Conservation (phyloP, 2,888 invertebrate species). For the Oxycera nigricornis region DNA sequence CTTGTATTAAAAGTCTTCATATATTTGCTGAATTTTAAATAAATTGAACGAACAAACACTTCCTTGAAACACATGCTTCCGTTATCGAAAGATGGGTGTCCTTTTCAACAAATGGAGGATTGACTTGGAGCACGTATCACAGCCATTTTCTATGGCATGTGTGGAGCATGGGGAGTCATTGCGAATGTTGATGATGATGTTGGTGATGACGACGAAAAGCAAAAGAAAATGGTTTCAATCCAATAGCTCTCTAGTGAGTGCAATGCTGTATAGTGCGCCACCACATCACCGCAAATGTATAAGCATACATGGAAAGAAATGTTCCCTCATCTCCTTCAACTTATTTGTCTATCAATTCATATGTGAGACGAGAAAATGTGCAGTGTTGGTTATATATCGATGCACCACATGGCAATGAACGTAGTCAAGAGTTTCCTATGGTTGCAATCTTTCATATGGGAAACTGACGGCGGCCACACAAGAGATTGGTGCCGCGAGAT, state of each 20-base stretch:
- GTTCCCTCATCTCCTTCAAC: conserved; percentile 5
- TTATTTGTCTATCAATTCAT: background rate
- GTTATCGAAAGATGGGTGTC: background rate
- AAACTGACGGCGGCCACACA: background rate
- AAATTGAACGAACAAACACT: no score
- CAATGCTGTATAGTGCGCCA: background rate
- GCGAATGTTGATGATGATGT: conserved; percentile 40
- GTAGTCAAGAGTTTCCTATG: conserved; percentile 19
- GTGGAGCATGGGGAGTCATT: conserved; percentile 6
- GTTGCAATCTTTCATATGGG: conserved; percentile 31
- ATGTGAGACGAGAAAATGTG: background rate
- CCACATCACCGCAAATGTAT: background rate
- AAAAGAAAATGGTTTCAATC: conserved; percentile 39
- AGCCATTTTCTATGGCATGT: conserved; percentile 9
- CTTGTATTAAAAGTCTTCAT: no score
- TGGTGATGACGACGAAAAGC: conserved; percentile 27
- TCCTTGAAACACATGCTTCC: background rate
- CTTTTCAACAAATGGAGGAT: background rate
- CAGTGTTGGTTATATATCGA: background rate
- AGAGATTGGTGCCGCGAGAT: background rate
- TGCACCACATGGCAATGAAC: background rate
- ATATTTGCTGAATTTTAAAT: no score
- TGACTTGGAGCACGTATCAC: background rate
- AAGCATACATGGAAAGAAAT: background rate
- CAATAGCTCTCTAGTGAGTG: conserved; percentile 35